phyloP scores from a whole-genome alignment of 2,888 invertebrate genomes.

The Theretra japonica region DNA sequence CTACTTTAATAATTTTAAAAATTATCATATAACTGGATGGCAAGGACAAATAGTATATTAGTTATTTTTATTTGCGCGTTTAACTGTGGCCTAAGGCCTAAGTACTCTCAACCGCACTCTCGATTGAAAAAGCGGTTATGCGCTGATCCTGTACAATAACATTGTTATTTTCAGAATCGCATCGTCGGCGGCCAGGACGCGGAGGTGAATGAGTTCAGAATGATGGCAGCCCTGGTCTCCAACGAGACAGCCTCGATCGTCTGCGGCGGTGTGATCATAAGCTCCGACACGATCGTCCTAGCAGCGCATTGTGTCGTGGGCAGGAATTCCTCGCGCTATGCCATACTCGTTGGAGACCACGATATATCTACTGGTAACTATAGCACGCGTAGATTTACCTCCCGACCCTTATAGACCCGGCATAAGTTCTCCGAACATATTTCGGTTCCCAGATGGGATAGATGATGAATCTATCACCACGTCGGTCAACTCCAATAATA shows the following conservation, averaged over 20 bases:
- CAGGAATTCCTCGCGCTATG: conserved; percentile 54
- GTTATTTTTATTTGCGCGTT: too few relatives aligned
- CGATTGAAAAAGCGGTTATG: conserved; percentile 28
- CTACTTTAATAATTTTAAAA: too few relatives aligned
- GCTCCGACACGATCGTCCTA: conserved; percentile 63
- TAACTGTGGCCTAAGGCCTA: too few relatives aligned
- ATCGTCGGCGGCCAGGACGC: conserved; percentile 74
- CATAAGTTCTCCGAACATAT: too few relatives aligned
- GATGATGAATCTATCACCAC: too few relatives aligned
- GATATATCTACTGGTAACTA: conserved; percentile 58
- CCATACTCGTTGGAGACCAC: conserved; percentile 83
- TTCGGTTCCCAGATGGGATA: too few relatives aligned
- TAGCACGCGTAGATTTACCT: not conserved
- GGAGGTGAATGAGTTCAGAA: conserved; percentile 66
- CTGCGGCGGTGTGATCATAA: conserved; percentile 84
- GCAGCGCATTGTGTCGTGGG: conserved; percentile 84
- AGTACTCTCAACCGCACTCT: too few relatives aligned
- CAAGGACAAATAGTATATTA: too few relatives aligned
- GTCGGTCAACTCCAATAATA: too few relatives aligned
- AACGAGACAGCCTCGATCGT: conserved; percentile 58
- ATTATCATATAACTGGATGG: too few relatives aligned
- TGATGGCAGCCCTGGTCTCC: conserved; percentile 65
- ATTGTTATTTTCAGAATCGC: conserved; percentile 59
- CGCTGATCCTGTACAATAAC: not conserved
- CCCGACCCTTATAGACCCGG: too few relatives aligned